phyloP scores from a whole-genome alignment of 2,888 invertebrate species.

The Gryllus longicercus region DNA sequence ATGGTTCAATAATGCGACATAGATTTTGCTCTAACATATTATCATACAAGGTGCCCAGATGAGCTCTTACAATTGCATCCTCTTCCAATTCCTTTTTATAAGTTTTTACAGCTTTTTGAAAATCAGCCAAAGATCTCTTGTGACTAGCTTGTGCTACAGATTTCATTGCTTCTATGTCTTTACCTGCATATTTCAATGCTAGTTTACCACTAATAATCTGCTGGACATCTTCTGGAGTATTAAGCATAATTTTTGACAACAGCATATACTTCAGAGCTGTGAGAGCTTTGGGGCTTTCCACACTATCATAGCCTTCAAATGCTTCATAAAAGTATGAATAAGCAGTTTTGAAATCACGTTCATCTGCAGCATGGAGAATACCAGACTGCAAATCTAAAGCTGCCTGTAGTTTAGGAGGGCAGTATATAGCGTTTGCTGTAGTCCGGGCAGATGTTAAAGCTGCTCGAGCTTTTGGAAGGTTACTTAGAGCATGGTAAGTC shows the following conservation, averaged over 20 bases:
- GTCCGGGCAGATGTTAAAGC: slow-evolving; percentile 97
- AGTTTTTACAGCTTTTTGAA: slow-evolving; percentile 82
- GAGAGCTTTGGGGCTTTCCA: slow-evolving; percentile 85
- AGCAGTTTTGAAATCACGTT: slow-evolving; percentile 98
- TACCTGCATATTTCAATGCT: slow-evolving; percentile 92
- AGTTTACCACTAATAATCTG: slow-evolving; percentile 94
- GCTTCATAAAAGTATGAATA: slow-evolving; percentile 99
- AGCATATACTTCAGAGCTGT: slow-evolving; percentile 99
- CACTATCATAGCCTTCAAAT: slow-evolving; percentile 97
- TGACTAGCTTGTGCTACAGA: slow-evolving; percentile 94
- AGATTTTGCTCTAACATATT: slow-evolving; percentile 99
- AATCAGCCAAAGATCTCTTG: slow-evolving; percentile 94
- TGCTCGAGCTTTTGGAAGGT: slow-evolving; percentile 93
- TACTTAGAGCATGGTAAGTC: slow-evolving; percentile 95
- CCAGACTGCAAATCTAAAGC: slow-evolving; percentile 96
- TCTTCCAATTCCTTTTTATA: slow-evolving; percentile 88
- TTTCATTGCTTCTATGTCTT: slow-evolving; percentile 97
- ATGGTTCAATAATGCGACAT: slow-evolving; percentile 97
- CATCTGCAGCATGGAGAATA: slow-evolving; percentile 98
- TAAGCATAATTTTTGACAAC: slow-evolving; percentile 96
- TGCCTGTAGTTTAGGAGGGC: slow-evolving; percentile 97
- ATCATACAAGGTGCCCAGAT: slow-evolving; percentile 94
- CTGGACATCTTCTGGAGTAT: slow-evolving; percentile 92
- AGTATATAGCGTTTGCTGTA: slow-evolving; percentile 99
- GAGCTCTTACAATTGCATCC: slow-evolving; percentile 95